Evolutionary conservation across 2,888 invertebrate species (phyloP), one percentile per base, ranked within the genome.

Genomic region (Xestia c-nigrum): DNA sequence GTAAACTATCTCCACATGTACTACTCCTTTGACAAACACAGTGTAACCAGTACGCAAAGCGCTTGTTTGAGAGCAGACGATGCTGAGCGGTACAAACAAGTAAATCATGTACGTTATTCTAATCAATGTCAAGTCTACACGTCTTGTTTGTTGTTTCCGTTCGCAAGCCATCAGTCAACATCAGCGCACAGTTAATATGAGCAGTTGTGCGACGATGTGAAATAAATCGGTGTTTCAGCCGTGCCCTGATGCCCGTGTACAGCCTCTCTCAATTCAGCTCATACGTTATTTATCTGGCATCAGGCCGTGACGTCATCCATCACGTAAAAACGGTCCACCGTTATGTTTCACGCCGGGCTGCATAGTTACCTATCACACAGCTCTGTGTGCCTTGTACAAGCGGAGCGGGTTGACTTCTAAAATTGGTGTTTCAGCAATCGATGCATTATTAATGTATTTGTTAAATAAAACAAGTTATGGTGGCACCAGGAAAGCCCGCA

Each of bases 231-330:
- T 65, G 78, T 59, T 66, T 71, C 72, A 69, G 47, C 50, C 72
- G 59, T 46, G 74, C 55, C 43, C 43, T 64, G 64, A 24, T 64
- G 43, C 64, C 71, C 50, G 40, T 66, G 77, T 76, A 75, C 73
- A 69, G 40, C 63, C 55, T 67, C 67, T 66, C 78, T 85, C 77
- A 74, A 80, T 85, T 65, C 77, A 85, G 72, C 78, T 87, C 83
- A 87, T 86, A 76, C 71, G 78, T 87, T 85, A 87, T 86, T 83
- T 83, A 86, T 79, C 52, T 69, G 73, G 64, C 74, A 76, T 80
- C 87, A 81, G 72, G 64, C 72, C 64, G 74, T 87, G 86, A 83
- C 87, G 80, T 83, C 85, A 87, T 85, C 78, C 70, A 85, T 87
- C 87, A 80, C 59, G 76, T 66, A 69, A 85, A 71, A 82, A 72